Base-by-base conservation (phyloP, 1,140 invertebrate species). In the Megathymus violae region DNA sequence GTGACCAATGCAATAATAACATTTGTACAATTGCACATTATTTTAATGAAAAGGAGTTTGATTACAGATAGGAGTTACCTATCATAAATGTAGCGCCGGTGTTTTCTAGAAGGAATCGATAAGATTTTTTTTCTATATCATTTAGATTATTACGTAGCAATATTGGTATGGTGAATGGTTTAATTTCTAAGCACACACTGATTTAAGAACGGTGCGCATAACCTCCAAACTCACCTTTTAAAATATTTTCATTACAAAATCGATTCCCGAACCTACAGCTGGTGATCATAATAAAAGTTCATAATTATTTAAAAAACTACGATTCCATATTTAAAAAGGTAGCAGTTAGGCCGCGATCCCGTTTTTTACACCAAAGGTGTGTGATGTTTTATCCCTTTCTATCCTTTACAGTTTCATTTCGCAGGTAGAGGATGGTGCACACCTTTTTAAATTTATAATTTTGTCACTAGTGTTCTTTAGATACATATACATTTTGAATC, bases 361-460 rank as follows among this genome's bases (percentile, higher is more conserved):
- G 6, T 25, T 36, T 50, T 64, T 41, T 13, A 16, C 25, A 56
- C 17, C 16, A 14, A 48, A 54, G 47, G 43, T 38, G 60, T 61
- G 15, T 14, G 11, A 25, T 64, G 13, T 64, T 64, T 56, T 41
- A 17, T 58, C 41, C 47, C 31, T 56, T 64, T 64, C 31, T 64
- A 25, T 14, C 27, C 27, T 31, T 48, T 19, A 50, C 19, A 43
- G 19, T 54, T 43, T 31, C 11, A 34, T 11, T 11, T 14, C 15
- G 34, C 51, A 58, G 62, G 62, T 63, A 63, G 17, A n/a, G 52
- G 47, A 16, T 64, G 60, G 51, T 17, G 54, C 61, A 62, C 6
- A 14, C 1, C 14, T 31, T 17, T 59, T 46, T 22, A 46, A 46
- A 34, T 36, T n/a, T 36, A 64, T 56, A 58, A 48, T 64, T 64